Conservation (phyloP, 2,888 invertebrate species). For the Sphecodes monilicornis region DNA sequence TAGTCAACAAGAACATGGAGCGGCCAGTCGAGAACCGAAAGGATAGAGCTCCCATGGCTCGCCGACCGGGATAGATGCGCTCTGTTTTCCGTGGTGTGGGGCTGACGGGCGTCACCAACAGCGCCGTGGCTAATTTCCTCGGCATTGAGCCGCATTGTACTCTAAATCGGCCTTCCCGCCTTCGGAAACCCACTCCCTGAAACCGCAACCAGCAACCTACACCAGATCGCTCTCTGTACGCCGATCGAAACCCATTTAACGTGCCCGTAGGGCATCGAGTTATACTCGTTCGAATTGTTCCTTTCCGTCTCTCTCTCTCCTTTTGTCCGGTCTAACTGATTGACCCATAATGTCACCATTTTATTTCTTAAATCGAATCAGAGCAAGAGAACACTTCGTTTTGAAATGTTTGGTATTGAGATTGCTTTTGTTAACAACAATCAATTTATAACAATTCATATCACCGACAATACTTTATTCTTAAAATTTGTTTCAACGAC, state of each 20-base stretch:
- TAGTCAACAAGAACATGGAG: not conserved
- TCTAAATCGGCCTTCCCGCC: slow-evolving; percentile 80
- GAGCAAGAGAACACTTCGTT: not conserved
- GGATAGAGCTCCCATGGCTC: slow-evolving; percentile 35
- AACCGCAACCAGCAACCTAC: slow-evolving; percentile 47
- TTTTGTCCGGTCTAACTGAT: not conserved
- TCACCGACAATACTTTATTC: not conserved
- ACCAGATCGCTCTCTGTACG: slow-evolving; percentile 33
- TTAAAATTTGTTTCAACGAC: not conserved
- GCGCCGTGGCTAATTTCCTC: slow-evolving; percentile 83
- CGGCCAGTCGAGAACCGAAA: slow-evolving; percentile 10
- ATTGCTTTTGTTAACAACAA: no score
- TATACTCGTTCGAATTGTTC: not conserved
- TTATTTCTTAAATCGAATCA: slow-evolving; percentile 1
- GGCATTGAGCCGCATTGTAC: slow-evolving; percentile 83
- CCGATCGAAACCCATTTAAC: slow-evolving; percentile 45
- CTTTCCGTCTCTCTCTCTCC: not conserved
- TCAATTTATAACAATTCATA: not conserved
- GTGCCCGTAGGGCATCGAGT: slow-evolving; percentile 28
- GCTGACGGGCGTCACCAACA: slow-evolving; percentile 82
- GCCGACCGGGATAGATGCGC: slow-evolving; percentile 38
- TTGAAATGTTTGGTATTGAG: not conserved
- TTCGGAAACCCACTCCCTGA: slow-evolving; percentile 57
- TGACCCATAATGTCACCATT: not conserved
- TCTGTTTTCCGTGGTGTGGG: slow-evolving; percentile 70